Conservation (phyloP, 1,140 invertebrate species). For the Nephotettix cincticeps region DNA sequence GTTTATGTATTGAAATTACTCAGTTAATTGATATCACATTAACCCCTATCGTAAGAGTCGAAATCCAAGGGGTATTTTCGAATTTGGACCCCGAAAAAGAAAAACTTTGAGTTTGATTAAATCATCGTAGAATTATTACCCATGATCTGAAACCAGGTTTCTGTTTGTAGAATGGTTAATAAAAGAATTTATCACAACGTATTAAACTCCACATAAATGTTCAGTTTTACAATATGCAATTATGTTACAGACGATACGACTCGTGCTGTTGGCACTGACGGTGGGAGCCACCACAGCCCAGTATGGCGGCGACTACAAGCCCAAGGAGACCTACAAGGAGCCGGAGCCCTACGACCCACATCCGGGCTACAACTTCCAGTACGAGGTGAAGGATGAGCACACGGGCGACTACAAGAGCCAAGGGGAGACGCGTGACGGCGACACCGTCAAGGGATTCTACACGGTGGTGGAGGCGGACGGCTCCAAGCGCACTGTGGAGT, state of each 20-base stretch:
- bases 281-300: background rate
- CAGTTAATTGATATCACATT: no score
- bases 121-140: no score
- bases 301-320: background rate
- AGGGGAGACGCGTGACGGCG: slow-evolving; percentile 44
- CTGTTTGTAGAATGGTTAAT: no score
- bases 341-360: slow-evolving; percentile 20
- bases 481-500: slow-evolving; percentile 59
- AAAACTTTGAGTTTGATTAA: no score
- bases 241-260: background rate
- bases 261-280: background rate
- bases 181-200: no score
- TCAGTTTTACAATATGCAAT: no score
- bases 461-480: slow-evolving; percentile 53
- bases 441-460: slow-evolving; percentile 44
- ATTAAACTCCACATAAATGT: no score
- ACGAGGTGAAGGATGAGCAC: slow-evolving; percentile 47
- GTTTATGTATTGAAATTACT: no score
- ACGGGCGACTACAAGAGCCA: slow-evolving; percentile 45
- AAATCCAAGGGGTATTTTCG: no score
- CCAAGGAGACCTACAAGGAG: background rate
- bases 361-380: slow-evolving; percentile 54
- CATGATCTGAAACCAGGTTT: no score
- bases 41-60: no score
- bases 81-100: no score